phyloP scores from a whole-genome alignment of 2,113 vertebrate species.

The Galeopterus variegatus region DNA sequence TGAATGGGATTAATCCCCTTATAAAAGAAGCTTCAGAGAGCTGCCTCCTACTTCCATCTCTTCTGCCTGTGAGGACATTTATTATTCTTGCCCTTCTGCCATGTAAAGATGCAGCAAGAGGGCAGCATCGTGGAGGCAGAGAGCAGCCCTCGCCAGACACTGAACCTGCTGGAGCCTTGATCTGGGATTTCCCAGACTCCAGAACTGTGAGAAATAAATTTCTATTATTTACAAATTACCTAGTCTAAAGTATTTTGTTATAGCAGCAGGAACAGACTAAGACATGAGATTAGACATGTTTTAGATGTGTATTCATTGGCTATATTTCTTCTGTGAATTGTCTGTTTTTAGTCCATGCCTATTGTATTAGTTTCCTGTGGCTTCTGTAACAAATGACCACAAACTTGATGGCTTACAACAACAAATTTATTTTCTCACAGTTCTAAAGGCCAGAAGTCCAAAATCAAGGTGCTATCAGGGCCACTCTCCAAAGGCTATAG shows the following conservation, averaged over 20 bases:
- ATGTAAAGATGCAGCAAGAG: background rate
- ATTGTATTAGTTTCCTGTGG: background rate
- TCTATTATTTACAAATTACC: background rate
- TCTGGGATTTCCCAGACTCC: background rate
- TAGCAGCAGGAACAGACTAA: background rate
- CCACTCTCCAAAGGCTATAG: background rate
- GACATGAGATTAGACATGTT: background rate
- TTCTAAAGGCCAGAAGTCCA: background rate
- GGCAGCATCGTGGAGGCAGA: background rate
- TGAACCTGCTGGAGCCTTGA: background rate
- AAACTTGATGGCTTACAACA: background rate
- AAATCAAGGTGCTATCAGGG: background rate
- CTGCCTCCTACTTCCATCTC: background rate
- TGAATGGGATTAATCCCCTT: background rate
- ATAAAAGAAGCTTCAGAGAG: background rate
- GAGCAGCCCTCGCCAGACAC: background rate
- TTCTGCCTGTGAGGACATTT: background rate
- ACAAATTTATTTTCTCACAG: background rate
- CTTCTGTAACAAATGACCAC: background rate
- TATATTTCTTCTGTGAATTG: constrained; percentile 30
- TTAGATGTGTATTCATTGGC: background rate
- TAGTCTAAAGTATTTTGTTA: background rate
- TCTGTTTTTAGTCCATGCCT: background rate
- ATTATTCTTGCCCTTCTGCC: background rate
- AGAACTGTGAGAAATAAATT: background rate